A percentile compares a stretch with the other conserved stretches of the same genome.
Evolutionary conservation across 2,888 invertebrate genomes (phyloP).

Genomic region (Quadroppia sp.): DNA sequence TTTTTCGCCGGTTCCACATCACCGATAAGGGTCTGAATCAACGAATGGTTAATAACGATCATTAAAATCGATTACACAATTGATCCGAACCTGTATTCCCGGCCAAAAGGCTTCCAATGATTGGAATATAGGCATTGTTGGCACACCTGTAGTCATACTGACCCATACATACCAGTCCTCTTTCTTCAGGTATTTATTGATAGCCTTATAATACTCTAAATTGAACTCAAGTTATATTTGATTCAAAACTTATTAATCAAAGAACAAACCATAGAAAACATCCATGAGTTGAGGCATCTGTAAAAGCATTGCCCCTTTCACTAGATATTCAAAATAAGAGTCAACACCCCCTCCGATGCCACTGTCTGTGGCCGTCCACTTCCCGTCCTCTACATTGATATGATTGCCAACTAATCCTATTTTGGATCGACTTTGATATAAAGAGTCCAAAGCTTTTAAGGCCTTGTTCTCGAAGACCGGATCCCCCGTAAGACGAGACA

Average conservation of each 20-base stretch:
- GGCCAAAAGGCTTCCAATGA: constrained; percentile 99
- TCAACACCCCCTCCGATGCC: constrained; percentile 95
- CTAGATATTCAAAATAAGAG: constrained; percentile 96
- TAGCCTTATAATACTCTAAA: constrained; percentile 54
- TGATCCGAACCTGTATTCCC: constrained; percentile 65
- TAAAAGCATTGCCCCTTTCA: constrained; percentile 87
- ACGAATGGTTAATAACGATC: constrained; percentile 11
- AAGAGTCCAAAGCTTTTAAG: constrained; percentile 78
- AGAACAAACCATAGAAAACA: constrained; percentile 66
- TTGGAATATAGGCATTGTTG: constrained; percentile 95
- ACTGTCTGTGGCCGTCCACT: constrained; percentile 97
- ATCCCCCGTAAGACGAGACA: constrained; percentile 88
- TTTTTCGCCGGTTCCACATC: constrained; percentile 86
- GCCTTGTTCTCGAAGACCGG: constrained; percentile 88
- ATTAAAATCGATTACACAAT: constrained; percentile 1
- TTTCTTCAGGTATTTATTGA: constrained; percentile 64
- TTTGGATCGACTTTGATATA: constrained; percentile 78
- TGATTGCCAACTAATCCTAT: constrained; percentile 87
- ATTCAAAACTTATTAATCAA: constrained; percentile 2
- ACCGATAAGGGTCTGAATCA: constrained; percentile 60
- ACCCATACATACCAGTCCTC: constrained; percentile 99
- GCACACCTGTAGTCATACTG: constrained; percentile 93
- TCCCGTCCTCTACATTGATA: constrained; percentile 70
- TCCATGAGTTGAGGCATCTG: constrained; percentile 84
- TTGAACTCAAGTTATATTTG: constrained; percentile 42